Evolutionary conservation across 1,140 invertebrate species (phyloP).

Genomic region (Elymnias hypermnestra): DNA sequence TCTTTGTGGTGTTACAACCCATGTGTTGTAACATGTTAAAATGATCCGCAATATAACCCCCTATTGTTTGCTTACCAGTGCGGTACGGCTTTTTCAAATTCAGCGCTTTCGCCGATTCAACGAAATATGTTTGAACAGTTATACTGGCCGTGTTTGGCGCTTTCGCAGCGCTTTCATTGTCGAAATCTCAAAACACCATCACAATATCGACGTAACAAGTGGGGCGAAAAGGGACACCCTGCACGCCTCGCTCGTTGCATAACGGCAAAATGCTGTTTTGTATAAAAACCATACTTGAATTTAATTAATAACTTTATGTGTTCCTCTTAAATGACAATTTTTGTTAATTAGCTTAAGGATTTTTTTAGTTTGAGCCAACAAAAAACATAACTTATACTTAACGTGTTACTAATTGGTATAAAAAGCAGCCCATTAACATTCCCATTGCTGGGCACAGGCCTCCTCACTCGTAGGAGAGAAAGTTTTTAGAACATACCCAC

Average conservation of each 20-base stretch:
- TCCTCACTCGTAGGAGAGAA: no score
- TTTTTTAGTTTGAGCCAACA: no score
- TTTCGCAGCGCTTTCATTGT: constrained; percentile 7
- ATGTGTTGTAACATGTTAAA: constrained; percentile 10
- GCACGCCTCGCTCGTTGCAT: constrained; percentile 12
- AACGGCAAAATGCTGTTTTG: constrained; percentile 5
- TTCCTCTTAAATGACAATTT: no score
- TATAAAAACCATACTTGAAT: neutral
- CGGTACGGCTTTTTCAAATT: constrained; percentile 7
- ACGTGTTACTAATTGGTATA: no score
- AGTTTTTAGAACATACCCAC: no score
- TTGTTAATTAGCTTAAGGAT: no score
- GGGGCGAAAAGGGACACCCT: constrained; percentile 16
- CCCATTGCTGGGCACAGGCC: no score
- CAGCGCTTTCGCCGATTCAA: constrained; percentile 12
- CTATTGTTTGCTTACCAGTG: constrained; percentile 16
- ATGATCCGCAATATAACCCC: constrained; percentile 15
- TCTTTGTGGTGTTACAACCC: neutral
- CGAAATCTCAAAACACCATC: constrained; percentile 13
- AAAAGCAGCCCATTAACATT: no score
- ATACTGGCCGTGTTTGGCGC: constrained; percentile 4
- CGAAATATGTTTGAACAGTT: constrained; percentile 5
- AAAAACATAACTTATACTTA: no score
- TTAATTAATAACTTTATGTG: no score
- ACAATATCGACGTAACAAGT: constrained; percentile 20